These are phyloP conservation scores for Chelonus insularis DNA, from an alignment of 1,140 invertebrate species.

Conservation along the genomic window DNA sequence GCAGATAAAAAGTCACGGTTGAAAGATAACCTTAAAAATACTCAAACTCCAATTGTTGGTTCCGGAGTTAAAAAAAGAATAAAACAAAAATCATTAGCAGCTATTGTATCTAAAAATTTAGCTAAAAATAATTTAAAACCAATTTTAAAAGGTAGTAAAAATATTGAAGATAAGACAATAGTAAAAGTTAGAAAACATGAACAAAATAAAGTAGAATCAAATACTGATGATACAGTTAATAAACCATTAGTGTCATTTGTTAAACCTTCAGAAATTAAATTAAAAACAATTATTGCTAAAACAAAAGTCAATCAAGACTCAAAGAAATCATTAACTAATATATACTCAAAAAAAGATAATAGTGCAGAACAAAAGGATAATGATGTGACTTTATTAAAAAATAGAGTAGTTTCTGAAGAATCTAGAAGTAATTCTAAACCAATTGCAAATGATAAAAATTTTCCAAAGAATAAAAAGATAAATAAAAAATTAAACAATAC, in stretches of 20 bases:
- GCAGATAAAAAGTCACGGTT: background rate
- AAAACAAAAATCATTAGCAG: slow-evolving; percentile 49
- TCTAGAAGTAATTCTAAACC: too few species aligned
- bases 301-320: slow-evolving; percentile 30
- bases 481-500: slow-evolving; percentile 26
- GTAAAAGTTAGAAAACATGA: slow-evolving; percentile 15
- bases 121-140: background rate
- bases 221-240: background rate
- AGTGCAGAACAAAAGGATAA: background rate
- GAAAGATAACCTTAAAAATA: background rate
- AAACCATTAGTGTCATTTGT: slow-evolving; percentile 36
- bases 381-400: slow-evolving; percentile 17
- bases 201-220: background rate
- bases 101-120: slow-evolving; percentile 40
- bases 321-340: slow-evolving; percentile 47
- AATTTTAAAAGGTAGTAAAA: background rate
- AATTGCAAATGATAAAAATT: too few species aligned
- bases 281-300: slow-evolving; percentile 44
- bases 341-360: slow-evolving; percentile 37
- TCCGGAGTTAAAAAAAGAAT: slow-evolving; percentile 33
- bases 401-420: slow-evolving; percentile 14
- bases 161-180: slow-evolving; percentile 16
- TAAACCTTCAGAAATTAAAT: slow-evolving; percentile 34
- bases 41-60: background rate
- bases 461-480: too few species aligned